Conservation (phyloP, 2,113 vertebrate genomes). For the Nymphicus hollandicus region DNA sequence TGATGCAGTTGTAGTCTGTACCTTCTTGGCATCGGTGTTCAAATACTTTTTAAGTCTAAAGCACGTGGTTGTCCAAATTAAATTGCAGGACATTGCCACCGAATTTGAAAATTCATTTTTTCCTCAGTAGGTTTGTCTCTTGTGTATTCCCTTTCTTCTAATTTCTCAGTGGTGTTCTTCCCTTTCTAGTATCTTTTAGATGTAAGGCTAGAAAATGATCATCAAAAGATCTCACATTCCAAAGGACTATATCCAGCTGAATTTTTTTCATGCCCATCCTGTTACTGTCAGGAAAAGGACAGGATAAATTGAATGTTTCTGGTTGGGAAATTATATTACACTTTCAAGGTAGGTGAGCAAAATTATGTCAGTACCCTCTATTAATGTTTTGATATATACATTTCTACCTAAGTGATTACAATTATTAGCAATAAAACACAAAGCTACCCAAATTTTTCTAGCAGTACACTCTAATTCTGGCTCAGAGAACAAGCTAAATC, state of each 20-base stretch:
- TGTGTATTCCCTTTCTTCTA: not conserved
- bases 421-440: not conserved
- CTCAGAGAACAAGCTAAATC: not conserved
- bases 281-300: not conserved
- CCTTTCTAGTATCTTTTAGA: not conserved
- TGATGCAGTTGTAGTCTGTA: not conserved
- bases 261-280: not conserved
- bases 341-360: not conserved
- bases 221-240: not conserved
- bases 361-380: not conserved
- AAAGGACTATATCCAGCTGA: not conserved
- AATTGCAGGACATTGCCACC: not conserved
- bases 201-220: not conserved
- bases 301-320: not conserved
- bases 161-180: not conserved
- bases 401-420: not conserved
- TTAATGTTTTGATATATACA: not conserved
- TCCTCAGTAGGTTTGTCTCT: not conserved
- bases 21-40: not conserved
- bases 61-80: not conserved
- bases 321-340: not conserved
- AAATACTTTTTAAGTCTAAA: not conserved
- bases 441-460: not conserved
- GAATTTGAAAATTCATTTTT: not conserved
- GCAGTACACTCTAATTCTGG: not conserved